Evolutionary conservation across 2,797 vertebrate species (phyloP).

Genomic region (Thalassophryne amazonica): DNA sequence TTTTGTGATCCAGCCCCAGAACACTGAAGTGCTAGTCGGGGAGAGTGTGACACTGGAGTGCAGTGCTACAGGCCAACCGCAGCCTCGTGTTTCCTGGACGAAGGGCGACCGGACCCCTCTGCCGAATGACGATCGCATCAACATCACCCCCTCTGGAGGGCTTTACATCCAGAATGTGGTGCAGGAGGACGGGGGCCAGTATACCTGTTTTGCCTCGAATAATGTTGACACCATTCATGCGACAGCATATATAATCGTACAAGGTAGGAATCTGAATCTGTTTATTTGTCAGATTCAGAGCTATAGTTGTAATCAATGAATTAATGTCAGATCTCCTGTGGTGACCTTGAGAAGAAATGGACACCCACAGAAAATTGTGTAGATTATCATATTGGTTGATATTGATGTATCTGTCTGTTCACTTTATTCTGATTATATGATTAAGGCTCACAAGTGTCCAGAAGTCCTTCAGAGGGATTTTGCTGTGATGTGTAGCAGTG

Average conservation of each 20-base stretch:
- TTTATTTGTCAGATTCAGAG: too few relatives aligned
- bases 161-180: constrained; percentile 92
- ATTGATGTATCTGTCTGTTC: too few relatives aligned
- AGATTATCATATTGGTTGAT: too few relatives aligned
- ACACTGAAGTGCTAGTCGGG: constrained; percentile 95
- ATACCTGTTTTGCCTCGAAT: constrained; percentile 93
- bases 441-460: too few relatives aligned
- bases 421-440: too few relatives aligned
- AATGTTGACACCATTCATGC: constrained; percentile 91
- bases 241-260: constrained; percentile 91
- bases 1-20: constrained; percentile 98
- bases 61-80: constrained; percentile 92
- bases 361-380: too few relatives aligned
- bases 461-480: too few relatives aligned
- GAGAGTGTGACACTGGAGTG: constrained; percentile 97
- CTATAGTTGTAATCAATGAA: too few relatives aligned
- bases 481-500: too few relatives aligned
- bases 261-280: constrained; percentile 73
- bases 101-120: constrained; percentile 87
- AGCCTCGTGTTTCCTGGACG: constrained; percentile 91
- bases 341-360: too few relatives aligned
- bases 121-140: constrained; percentile 86
- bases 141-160: constrained; percentile 91
- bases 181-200: constrained; percentile 89
- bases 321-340: too few relatives aligned